Conservation (phyloP, 2,113 vertebrate species). For the Chamaea fasciata region DNA sequence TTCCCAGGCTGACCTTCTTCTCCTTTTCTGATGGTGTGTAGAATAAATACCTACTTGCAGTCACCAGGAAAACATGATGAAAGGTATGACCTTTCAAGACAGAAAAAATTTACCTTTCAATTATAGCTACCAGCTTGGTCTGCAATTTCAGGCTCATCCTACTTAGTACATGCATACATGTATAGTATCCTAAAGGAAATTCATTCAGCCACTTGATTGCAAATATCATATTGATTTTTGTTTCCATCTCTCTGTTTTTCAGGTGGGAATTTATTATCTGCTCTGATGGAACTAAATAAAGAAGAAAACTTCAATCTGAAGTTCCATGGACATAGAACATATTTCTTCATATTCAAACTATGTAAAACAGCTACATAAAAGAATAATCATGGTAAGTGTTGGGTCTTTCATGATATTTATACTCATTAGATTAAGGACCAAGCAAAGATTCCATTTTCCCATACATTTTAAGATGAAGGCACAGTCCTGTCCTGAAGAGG, state of each 20-base stretch:
- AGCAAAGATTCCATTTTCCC: background rate
- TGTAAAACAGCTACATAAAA: background rate
- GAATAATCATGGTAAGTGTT: background rate
- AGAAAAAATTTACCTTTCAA: background rate
- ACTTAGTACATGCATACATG: fast-evolving
- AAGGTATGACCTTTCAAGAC: background rate
- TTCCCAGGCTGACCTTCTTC: background rate
- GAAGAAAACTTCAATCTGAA: background rate
- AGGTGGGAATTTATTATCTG: background rate
- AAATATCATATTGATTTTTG: background rate
- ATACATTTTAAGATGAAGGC: background rate
- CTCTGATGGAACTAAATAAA: background rate
- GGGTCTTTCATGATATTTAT: background rate
- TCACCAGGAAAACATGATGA: background rate
- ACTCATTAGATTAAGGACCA: background rate
- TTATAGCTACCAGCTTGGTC: background rate
- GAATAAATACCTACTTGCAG: background rate
- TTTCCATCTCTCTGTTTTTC: background rate
- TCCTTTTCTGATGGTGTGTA: background rate
- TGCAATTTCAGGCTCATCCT: background rate
- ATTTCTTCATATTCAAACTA: background rate
- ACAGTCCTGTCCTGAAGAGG: background rate
- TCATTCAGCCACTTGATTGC: background rate
- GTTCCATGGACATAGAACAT: background rate
- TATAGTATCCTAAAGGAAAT: background rate